Conservation (phyloP, 2,888 invertebrate species). For the Drosophila aldrichi region DNA sequence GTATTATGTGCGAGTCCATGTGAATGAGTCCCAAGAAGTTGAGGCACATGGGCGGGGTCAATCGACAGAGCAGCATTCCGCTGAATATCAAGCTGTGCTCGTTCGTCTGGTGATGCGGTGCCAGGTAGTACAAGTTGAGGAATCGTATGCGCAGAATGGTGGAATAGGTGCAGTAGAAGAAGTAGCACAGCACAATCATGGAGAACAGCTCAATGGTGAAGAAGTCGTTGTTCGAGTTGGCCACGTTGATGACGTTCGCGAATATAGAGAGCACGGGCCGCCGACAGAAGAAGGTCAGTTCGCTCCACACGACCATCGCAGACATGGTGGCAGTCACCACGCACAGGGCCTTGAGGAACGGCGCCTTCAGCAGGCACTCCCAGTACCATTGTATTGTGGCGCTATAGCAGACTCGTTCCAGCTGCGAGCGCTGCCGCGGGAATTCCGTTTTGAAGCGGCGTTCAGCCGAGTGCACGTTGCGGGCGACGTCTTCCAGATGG, state of each 20-base stretch:
- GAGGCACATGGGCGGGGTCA: conserved; percentile 99
- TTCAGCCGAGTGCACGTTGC: conserved; percentile 89
- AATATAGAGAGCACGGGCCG: conserved; percentile 97
- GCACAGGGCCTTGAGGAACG: conserved; percentile 91
- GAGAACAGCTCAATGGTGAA: conserved; percentile 97
- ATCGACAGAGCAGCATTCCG: conserved; percentile 98
- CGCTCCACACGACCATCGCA: conserved; percentile 98
- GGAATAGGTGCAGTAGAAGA: conserved; percentile 99
- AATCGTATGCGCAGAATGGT: conserved; percentile 98
- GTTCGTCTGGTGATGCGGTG: conserved; percentile 98
- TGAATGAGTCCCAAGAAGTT: conserved; percentile 99
- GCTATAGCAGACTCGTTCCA: conserved; percentile 88
- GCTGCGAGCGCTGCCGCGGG: conserved; percentile 87
- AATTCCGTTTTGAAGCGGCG: conserved; percentile 89
- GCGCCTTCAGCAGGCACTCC: conserved; percentile 93
- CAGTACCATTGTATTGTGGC: conserved; percentile 97
- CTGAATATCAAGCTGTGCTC: conserved; percentile 99
- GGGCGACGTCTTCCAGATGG: conserved; percentile 94
- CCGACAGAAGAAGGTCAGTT: conserved; percentile 98
- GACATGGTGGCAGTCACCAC: conserved; percentile 92
- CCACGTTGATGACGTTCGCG: conserved; percentile 95
- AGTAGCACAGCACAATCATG: conserved; percentile 95
- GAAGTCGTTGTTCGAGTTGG: conserved; percentile 94
- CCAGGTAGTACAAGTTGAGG: conserved; percentile 98
- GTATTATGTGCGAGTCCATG: conserved; percentile 98